Evolutionary conservation across 1,140 invertebrate genomes (phyloP), one percentile per base, ranked within the genome.

Genomic region (Rhynchophorus ferrugineus): DNA sequence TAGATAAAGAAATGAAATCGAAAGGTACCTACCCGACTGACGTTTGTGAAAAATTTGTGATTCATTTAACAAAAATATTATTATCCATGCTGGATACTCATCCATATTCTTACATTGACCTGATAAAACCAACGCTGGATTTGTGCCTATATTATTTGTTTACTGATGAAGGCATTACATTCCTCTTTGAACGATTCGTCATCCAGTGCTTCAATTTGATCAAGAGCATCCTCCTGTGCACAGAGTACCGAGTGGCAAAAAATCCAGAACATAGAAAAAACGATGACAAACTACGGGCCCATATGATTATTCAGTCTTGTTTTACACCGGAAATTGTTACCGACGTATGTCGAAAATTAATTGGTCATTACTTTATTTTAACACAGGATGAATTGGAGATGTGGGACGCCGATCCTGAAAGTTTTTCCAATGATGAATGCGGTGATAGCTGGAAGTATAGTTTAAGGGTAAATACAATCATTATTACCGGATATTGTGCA

Each of bases 371-470:
- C 70, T 91, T 97, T 64, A 75, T 91, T 19, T 74, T 96, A 9
- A 90, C 85, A 2, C 75, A 81, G 46, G 79, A 85, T 43, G 93
- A 96, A 69, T 71, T 97, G 36, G 81, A 85, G 44, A 74, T 82
- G n/a, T 96, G 92, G 93, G 86, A 91, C 63, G 78, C 79, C 7
- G 87, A 95, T 73, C 90, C 92, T 0, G 92, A 96, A 74, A 84
- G 81, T 57, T 95, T 91, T 72, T 85, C 83, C 48, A 81, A 83
- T 45, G 90, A 94, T 66, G 90, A 93, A 72, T 80, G 80, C 18
- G 89, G 89, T 8, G 91, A 95, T 70, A 84, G 86, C 34, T 95
- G 89, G 86, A 95, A 91, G 68, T 96, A 91, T 66, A 90, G 82
- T 61, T 71, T 95, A 38, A 79, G 85, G 76, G 88, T 89, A 73